These are phyloP conservation scores for Scartelaos histophorus DNA, from an alignment of 2,113 vertebrate genomes.

Conservation along the genomic window DNA sequence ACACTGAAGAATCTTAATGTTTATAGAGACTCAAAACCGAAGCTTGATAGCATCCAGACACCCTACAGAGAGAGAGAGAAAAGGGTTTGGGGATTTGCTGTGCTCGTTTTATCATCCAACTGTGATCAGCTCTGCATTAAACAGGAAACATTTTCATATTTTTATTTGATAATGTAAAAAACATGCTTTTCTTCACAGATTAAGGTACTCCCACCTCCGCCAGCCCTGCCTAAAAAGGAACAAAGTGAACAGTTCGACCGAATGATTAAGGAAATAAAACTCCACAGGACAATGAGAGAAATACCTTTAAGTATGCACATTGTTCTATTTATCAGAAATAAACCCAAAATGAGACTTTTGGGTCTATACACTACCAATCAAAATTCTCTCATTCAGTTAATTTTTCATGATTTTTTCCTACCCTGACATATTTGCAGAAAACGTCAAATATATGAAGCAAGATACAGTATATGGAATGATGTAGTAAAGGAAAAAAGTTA, in stretches of 20 bases:
- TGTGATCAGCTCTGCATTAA: neutral
- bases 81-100: slow-evolving; percentile 63
- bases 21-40: slow-evolving; percentile 71
- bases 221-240: slow-evolving; percentile 53
- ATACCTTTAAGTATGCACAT: slow-evolving; percentile 74
- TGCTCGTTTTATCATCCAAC: neutral
- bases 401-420: too few relatives aligned
- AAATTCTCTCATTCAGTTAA: too few relatives aligned
- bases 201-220: slow-evolving; percentile 43
- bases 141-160: neutral
- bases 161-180: slow-evolving; percentile 1
- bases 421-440: too few relatives aligned
- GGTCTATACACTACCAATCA: too few relatives aligned
- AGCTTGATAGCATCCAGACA: slow-evolving; percentile 71
- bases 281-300: slow-evolving; percentile 63
- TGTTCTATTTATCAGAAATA: neutral
- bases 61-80: slow-evolving; percentile 59
- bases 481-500: too few relatives aligned
- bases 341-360: neutral
- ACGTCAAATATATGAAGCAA: too few relatives aligned
- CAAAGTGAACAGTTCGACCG: slow-evolving; percentile 72
- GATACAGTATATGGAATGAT: too few relatives aligned
- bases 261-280: slow-evolving; percentile 73
- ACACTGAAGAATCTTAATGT: slow-evolving; percentile 76
- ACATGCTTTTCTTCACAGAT: slow-evolving; percentile 46